Evolutionary conservation across 2,797 vertebrate genomes (phyloP).

Genomic region (Eurystomus glaucurus): DNA sequence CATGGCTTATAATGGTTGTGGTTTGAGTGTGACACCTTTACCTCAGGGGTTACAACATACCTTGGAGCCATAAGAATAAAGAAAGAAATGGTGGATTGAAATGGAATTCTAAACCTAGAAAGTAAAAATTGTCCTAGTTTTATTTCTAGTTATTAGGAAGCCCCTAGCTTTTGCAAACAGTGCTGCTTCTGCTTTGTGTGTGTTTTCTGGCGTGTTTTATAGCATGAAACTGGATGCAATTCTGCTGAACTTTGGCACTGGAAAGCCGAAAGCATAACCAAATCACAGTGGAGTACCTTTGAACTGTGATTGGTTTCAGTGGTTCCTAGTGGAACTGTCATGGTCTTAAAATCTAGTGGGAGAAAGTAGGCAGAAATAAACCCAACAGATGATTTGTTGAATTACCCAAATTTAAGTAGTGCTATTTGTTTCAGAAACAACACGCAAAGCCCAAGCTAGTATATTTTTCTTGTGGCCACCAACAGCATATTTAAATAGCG

Average conservation of each 20-base stretch:
- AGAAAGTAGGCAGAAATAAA: neutral
- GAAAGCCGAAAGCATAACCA: neutral
- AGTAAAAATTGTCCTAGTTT: neutral
- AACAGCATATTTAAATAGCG: neutral
- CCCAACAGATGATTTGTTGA: fast-evolving
- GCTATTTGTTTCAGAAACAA: neutral
- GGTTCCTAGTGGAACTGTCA: neutral
- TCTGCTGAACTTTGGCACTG: neutral
- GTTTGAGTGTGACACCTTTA: neutral
- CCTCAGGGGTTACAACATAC: fast-evolving
- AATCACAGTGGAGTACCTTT: neutral
- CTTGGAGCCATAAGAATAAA: neutral
- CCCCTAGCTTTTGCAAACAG: neutral
- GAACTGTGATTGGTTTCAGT: fast-evolving
- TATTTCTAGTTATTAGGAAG: neutral
- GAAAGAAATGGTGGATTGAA: neutral
- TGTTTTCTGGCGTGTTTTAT: neutral
- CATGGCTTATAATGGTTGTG: neutral
- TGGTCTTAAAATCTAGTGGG: neutral
- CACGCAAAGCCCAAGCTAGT: neutral
- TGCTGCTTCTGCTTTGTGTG: neutral
- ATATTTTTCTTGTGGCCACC: neutral
- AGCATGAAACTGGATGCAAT: neutral
- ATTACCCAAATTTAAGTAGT: neutral
- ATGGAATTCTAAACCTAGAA: neutral